These are phyloP conservation scores for Myrmecobius fasciatus DNA, from an alignment of 2,113 vertebrate species.

Conservation along the genomic window DNA sequence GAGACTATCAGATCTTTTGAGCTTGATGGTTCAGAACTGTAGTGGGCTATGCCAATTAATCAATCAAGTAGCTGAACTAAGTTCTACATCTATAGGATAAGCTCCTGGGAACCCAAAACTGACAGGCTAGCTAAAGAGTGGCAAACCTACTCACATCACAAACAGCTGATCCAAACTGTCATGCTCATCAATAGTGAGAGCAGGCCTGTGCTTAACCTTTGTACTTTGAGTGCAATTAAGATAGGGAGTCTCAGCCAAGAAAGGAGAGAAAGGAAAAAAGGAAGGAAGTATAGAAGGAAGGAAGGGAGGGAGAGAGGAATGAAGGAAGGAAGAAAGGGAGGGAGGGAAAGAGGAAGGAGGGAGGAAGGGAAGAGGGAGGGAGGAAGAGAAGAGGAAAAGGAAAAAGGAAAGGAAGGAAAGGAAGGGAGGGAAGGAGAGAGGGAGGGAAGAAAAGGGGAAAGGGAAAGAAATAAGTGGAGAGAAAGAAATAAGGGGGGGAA, in stretches of 20 bases:
- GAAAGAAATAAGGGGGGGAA: too few relatives aligned
- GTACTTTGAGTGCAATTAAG: neutral
- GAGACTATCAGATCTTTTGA: neutral
- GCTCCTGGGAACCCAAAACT: neutral
- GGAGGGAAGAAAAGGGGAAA: too few relatives aligned
- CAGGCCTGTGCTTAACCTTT: neutral
- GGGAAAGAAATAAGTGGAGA: too few relatives aligned
- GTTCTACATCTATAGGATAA: neutral
- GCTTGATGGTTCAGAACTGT: neutral
- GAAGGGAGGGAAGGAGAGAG: too few relatives aligned
- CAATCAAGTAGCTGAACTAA: neutral
- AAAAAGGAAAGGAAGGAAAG: too few relatives aligned
- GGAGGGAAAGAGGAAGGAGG: neutral
- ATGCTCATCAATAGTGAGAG: neutral
- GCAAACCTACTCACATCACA: neutral
- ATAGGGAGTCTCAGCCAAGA: neutral
- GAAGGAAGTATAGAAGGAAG: neutral
- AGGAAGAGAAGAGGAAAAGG: neutral
- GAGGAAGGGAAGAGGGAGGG: fast-evolving
- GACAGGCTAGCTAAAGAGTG: neutral
- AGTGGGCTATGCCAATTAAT: neutral
- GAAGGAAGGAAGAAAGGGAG: neutral
- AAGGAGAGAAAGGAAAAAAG: neutral
- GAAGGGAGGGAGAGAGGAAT: neutral
- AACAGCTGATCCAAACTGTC: neutral